These are phyloP conservation scores for Apogon hyalosoma DNA, from an alignment of 2,797 vertebrate genomes.

Conservation along the genomic window DNA sequence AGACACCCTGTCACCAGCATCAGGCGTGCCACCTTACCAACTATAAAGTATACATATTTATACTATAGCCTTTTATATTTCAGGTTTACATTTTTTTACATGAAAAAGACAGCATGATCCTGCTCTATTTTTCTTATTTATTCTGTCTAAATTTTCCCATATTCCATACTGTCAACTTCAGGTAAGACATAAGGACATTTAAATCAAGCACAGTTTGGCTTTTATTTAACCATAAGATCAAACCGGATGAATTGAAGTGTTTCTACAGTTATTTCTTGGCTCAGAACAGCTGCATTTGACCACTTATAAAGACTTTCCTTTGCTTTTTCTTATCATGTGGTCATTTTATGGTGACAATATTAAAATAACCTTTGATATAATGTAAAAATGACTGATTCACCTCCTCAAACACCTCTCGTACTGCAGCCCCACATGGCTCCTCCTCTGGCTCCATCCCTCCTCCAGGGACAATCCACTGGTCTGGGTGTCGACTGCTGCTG, in stretches of 20 bases:
- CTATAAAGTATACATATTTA: not conserved
- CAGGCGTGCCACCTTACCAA: not conserved
- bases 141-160: no score
- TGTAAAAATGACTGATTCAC: slow-evolving; percentile 78
- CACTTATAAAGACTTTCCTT: not conserved
- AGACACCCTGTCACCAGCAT: not conserved
- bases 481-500: slow-evolving; percentile 97
- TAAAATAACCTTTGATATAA: not conserved
- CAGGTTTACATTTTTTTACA: no score
- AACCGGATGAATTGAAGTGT: not conserved
- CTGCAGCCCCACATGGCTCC: slow-evolving; percentile 93
- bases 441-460: slow-evolving; percentile 99
- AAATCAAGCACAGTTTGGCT: slow-evolving; percentile 1
- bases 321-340: not conserved
- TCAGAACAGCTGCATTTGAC: no score
- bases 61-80: no score
- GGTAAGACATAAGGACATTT: no score
- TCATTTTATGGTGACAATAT: not conserved
- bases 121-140: no score
- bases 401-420: slow-evolving; percentile 98
- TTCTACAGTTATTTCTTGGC: not conserved
- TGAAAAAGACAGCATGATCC: no score
- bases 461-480: slow-evolving; percentile 98
- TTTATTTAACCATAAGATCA: not conserved
- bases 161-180: no score